Conservation (phyloP, 1,140 invertebrate species). For the Oryctes rhinoceros region DNA sequence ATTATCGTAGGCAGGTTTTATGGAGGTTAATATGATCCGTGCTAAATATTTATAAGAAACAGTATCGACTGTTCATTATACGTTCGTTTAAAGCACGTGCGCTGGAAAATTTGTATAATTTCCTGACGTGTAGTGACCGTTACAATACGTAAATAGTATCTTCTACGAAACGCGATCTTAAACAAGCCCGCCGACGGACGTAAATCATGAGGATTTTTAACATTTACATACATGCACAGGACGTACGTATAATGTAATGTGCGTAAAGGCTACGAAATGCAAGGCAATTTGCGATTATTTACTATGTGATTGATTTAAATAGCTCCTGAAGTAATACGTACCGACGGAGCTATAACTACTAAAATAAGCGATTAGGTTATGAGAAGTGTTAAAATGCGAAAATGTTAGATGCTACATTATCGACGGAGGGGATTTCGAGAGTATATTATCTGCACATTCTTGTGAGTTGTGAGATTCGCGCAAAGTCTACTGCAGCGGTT, state of each 20-base stretch:
- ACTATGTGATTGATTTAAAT: neutral
- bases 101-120: constrained; percentile 13
- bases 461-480: neutral
- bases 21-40: too few species aligned
- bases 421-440: neutral
- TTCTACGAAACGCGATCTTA: neutral
- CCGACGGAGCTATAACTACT: too few species aligned
- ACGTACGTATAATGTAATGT: neutral
- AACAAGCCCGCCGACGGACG: neutral
- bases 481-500: neutral
- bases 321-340: neutral
- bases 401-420: neutral
- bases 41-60: too few species aligned
- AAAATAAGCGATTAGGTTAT: too few species aligned
- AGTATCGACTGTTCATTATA: neutral
- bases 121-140: neutral
- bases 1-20: too few species aligned
- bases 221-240: too few species aligned
- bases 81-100: constrained; percentile 1
- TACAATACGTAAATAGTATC: neutral
- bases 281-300: constrained; percentile 20
- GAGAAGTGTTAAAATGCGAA: constrained; percentile 1
- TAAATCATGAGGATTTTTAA: constrained; percentile 15
- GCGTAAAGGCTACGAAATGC: neutral
- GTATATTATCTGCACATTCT: neutral